Conservation (phyloP, 1,140 invertebrate species). For the Hesperophylax magnus region DNA sequence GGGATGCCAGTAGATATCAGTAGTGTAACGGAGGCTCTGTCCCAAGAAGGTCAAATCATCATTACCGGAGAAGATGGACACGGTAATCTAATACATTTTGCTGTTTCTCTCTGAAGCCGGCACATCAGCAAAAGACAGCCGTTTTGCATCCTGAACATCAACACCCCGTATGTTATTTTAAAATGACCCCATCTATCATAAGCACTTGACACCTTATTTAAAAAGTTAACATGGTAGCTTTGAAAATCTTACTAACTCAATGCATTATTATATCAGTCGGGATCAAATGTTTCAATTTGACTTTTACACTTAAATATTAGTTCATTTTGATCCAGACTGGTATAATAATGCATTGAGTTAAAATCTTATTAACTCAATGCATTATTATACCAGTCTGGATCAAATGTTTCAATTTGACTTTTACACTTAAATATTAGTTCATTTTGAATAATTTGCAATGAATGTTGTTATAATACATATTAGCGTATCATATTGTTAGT, state of each 20-base stretch:
- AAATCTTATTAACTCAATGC: background rate
- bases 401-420: too few species aligned
- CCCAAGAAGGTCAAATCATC: constrained; percentile 95
- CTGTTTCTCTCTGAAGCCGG: constrained; percentile 29
- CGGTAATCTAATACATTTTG: constrained; percentile 71
- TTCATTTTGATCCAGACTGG: constrained; percentile 60
- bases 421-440: constrained; percentile 60
- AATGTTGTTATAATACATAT: constrained; percentile 56
- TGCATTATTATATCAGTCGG: background rate
- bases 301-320: constrained; percentile 60
- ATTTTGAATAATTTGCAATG: constrained; percentile 63
- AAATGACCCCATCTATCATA: constrained; percentile 1
- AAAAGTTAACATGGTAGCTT: constrained; percentile 3
- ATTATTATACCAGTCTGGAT: background rate
- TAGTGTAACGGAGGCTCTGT: constrained; percentile 88
- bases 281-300: too few species aligned
- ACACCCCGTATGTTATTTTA: constrained; percentile 30
- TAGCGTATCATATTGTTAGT: constrained; percentile 33
- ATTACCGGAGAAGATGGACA: constrained; percentile 95
- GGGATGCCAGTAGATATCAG: constrained; percentile 89
- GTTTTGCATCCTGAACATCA: constrained; percentile 21
- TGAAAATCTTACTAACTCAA: background rate
- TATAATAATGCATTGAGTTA: background rate
- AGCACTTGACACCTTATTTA: constrained; percentile 8
- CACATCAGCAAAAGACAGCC: constrained; percentile 15